Evolutionary conservation across 2,888 invertebrate genomes (phyloP).

Genomic region (Phania funesta): DNA sequence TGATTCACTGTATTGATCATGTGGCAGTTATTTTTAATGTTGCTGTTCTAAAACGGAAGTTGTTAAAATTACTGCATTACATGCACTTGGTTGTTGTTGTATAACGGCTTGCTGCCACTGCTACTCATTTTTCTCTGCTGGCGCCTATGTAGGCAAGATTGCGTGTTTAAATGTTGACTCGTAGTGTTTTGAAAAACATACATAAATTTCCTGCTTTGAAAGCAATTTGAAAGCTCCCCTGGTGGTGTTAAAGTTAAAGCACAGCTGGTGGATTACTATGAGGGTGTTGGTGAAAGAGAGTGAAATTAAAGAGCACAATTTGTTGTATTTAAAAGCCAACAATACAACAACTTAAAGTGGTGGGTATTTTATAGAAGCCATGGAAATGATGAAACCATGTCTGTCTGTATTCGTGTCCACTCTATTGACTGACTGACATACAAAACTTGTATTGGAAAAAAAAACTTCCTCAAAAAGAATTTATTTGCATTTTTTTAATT

Average conservation of each 20-base stretch:
- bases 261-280: conserved; percentile 19
- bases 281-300: neutral
- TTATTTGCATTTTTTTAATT: neutral
- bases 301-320: conserved; percentile 4
- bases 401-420: neutral
- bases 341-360: neutral
- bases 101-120: neutral
- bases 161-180: conserved; percentile 43
- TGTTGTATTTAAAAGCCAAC: neutral
- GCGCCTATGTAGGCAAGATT: neutral
- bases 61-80: conserved; percentile 62
- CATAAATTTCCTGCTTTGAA: conserved; percentile 31
- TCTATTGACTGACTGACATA: conserved; percentile 46
- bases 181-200: neutral
- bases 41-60: conserved; percentile 49
- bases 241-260: neutral
- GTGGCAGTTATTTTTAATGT: conserved; percentile 32
- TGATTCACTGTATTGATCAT: conserved; percentile 33
- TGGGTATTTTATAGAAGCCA: conserved; percentile 1
- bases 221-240: conserved; percentile 6
- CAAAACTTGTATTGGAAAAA: neutral
- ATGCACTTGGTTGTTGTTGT: conserved; percentile 50
- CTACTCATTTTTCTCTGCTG: neutral
- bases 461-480: conserved; percentile 7
- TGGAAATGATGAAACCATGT: conserved; percentile 11